phyloP scores from a whole-genome alignment of 2,888 invertebrate species.

The Lasioglossum lativentre region DNA sequence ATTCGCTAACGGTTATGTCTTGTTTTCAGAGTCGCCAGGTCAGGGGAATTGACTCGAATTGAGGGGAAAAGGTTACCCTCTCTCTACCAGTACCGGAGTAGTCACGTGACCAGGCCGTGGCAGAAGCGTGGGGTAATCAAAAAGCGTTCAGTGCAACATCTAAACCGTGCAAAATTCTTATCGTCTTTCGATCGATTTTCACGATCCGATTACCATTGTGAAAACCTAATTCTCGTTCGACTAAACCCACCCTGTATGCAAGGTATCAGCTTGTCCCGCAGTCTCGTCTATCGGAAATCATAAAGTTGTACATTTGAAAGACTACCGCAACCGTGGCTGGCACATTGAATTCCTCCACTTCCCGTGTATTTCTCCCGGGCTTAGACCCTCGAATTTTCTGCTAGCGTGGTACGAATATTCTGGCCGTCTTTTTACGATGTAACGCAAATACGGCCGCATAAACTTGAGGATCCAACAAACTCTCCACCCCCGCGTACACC shows the following conservation, averaged over 20 bases:
- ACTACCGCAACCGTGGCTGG: conserved; percentile 46
- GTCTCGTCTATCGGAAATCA: conserved; percentile 17
- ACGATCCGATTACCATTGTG: background rate
- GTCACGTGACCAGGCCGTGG: no score
- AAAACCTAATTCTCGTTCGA: background rate
- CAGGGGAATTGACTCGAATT: no score
- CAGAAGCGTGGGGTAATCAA: no score
- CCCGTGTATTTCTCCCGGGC: conserved; percentile 60
- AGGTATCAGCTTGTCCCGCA: conserved; percentile 11
- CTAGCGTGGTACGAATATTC: conserved; percentile 18
- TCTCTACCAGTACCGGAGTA: no score
- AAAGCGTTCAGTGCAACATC: no score
- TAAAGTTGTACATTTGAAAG: conserved; percentile 49
- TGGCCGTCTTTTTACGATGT: conserved; percentile 33
- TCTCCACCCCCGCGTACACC: background rate
- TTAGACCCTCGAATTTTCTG: conserved; percentile 34
- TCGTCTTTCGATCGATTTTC: no score
- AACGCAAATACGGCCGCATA: conserved; percentile 30
- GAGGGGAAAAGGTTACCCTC: no score
- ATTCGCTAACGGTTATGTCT: no score
- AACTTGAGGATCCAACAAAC: conserved; percentile 28
- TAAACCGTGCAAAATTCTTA: no score
- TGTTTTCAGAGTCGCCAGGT: no score
- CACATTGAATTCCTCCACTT: conserved; percentile 45
- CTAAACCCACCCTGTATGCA: background rate